Conservation (phyloP, 2,888 invertebrate species). For the Erebia epiphron region DNA sequence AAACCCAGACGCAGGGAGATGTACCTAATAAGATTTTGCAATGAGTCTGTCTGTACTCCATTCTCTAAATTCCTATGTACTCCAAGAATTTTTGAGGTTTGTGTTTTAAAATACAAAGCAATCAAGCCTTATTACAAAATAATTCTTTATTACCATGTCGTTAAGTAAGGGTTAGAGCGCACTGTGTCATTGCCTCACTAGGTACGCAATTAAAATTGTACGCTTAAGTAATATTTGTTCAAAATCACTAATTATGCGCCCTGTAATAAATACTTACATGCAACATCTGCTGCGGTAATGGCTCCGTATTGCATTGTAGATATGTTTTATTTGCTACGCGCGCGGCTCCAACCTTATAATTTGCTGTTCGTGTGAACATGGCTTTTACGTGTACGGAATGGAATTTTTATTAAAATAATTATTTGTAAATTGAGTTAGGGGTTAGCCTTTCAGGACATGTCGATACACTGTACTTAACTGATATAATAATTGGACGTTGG, state of each 20-base stretch:
- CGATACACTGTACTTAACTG: background rate
- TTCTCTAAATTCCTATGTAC: too few relatives aligned
- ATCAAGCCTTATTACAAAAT: slow-evolving; percentile 14
- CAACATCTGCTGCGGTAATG: slow-evolving; percentile 75
- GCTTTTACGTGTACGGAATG: slow-evolving; percentile 40
- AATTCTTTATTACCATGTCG: slow-evolving; percentile 36
- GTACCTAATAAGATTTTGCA: too few relatives aligned
- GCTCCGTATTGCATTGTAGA: slow-evolving; percentile 59
- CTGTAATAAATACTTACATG: slow-evolving; percentile 76
- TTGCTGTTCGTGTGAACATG: slow-evolving; percentile 64
- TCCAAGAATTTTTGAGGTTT: background rate
- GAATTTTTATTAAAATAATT: slow-evolving; percentile 25
- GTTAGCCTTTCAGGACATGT: slow-evolving; percentile 4
- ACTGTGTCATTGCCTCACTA: slow-evolving; percentile 61
- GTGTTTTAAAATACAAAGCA: background rate
- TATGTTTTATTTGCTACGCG: slow-evolving; percentile 68
- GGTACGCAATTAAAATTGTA: slow-evolving; percentile 71
- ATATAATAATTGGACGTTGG: background rate
- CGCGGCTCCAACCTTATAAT: slow-evolving; percentile 61
- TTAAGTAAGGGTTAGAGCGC: slow-evolving; percentile 46
- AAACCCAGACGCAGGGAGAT: too few relatives aligned
- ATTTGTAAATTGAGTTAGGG: slow-evolving; percentile 24
- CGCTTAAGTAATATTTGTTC: slow-evolving; percentile 78
- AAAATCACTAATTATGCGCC: slow-evolving; percentile 76
- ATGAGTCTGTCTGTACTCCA: too few relatives aligned